These are phyloP conservation scores for Hydropotes inermis DNA, from an alignment of 2,113 vertebrate species.

Conservation along the genomic window DNA sequence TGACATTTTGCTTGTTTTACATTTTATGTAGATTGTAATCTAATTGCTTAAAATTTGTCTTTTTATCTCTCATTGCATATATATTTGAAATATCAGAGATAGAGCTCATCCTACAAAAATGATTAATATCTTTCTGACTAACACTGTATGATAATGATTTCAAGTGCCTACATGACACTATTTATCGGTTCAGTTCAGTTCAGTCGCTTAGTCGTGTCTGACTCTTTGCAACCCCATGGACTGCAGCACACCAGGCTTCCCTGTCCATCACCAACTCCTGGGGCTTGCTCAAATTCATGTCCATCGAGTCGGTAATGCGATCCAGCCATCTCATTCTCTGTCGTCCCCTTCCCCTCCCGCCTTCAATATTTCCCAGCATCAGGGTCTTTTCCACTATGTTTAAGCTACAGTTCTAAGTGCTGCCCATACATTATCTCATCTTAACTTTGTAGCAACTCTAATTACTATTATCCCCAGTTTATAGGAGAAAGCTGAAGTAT, in stretches of 20 bases:
- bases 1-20: not conserved
- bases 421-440: not conserved
- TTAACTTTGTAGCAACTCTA: not conserved
- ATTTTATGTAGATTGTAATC: not conserved
- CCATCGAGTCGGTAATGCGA: not conserved
- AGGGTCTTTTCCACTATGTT: not conserved
- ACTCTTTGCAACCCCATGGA: not conserved
- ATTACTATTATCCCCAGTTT: not conserved
- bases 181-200: not conserved
- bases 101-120: not conserved
- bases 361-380: not conserved
- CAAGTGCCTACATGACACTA: not conserved
- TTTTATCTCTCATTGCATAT: not conserved
- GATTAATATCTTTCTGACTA: not conserved
- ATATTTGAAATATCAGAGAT: not conserved
- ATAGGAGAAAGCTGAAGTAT: not conserved
- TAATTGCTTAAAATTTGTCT: not conserved
- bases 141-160: not conserved
- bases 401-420: not conserved
- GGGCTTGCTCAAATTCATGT: not conserved
- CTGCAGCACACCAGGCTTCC: not conserved
- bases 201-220: fast-evolving
- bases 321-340: not conserved
- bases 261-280: not conserved
- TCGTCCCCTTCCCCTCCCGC: not conserved